Evolutionary conservation across 1,140 invertebrate genomes (phyloP), one percentile per base, ranked within the genome.

Genomic region (Gonatopus flavifemur): DNA sequence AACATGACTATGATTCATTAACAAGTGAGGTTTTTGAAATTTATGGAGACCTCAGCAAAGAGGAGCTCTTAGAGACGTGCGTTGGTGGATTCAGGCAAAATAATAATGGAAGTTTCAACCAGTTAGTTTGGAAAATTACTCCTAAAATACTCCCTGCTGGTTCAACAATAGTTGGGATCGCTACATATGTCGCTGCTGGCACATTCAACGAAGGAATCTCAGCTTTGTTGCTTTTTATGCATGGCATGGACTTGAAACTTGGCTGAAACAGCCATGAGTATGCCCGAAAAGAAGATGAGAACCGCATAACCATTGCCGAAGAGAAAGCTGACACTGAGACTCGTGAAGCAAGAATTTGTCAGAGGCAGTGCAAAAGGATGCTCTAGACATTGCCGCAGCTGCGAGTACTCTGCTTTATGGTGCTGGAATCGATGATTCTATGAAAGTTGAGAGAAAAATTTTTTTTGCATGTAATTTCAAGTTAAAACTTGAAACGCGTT

Each of bases 81-180:
- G 16, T 44, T 33, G 41, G 41, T n/a, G n/a, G n/a, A n/a, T n/a
- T n/a, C n/a, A n/a, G n/a, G n/a, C n/a, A n/a, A n/a, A n/a, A n/a
- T n/a, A 32, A 40, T 33, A 49, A 49, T 18, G 46, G 40, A 22
- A 49, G 46, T 18, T 19, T 40, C 10, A 49, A 49, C 37, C 22
- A 49, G 10, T 37, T 37, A 15, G 37, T 47, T n/a, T 47, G 44
- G 44, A 37, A 47, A 37, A 47, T 47, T 12, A 37, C 7, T 37
- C 33, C 33, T 13, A 47, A 47, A 47, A 21, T 3, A 4, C 20
- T 47, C 25, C 36, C 46, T 21, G 25, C 25, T 22, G 37, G 38
- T 33, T 41, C 38, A 22, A 41, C 22, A 28, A 21, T 22, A 3
- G 47, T 49, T 3, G 39, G 42, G 12, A 49, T 49, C 22, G 47